These are phyloP conservation scores for Chamaedrilus cognettii DNA, from an alignment of 2,888 invertebrate species.

Conservation along the genomic window DNA sequence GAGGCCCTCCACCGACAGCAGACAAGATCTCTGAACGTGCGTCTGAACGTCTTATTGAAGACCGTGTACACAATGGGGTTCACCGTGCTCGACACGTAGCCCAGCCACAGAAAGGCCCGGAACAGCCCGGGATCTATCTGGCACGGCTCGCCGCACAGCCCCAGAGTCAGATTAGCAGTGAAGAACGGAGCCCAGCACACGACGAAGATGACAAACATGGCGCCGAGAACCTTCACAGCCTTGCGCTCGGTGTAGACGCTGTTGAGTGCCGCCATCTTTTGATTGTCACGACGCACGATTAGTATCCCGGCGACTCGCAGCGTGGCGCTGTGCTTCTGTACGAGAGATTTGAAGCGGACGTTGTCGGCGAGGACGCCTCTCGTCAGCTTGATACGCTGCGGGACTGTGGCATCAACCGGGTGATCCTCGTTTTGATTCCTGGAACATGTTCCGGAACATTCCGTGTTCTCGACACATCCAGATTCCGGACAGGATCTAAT, in stretches of 20 bases:
- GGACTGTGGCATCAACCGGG: neutral
- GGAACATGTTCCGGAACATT: neutral
- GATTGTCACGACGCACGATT: conserved; percentile 42
- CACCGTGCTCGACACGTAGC: conserved; percentile 56
- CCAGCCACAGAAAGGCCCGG: conserved; percentile 57
- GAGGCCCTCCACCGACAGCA: conserved; percentile 1
- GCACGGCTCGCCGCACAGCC: conserved; percentile 68
- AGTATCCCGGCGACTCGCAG: conserved; percentile 52
- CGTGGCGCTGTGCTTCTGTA: conserved; percentile 51
- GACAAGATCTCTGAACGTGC: conserved; percentile 44
- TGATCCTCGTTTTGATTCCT: neutral
- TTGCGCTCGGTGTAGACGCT: conserved; percentile 86
- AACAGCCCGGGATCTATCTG: conserved; percentile 65
- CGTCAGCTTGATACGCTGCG: too few species aligned
- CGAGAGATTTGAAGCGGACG: conserved; percentile 39
- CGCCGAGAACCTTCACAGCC: conserved; percentile 75
- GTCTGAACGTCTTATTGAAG: conserved; percentile 57
- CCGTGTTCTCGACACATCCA: neutral
- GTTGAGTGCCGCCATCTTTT: conserved; percentile 25
- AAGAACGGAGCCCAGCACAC: conserved; percentile 60
- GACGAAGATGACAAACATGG: conserved; percentile 57
- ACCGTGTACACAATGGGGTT: conserved; percentile 61
- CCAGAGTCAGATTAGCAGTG: conserved; percentile 70
- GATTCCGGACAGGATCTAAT: neutral
- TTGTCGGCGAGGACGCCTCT: neutral